A percentile compares a stretch with the other conserved stretches of the same genome.
phyloP scores from a whole-genome alignment of 1,140 invertebrate species.

The Bathynomus jamesi region DNA sequence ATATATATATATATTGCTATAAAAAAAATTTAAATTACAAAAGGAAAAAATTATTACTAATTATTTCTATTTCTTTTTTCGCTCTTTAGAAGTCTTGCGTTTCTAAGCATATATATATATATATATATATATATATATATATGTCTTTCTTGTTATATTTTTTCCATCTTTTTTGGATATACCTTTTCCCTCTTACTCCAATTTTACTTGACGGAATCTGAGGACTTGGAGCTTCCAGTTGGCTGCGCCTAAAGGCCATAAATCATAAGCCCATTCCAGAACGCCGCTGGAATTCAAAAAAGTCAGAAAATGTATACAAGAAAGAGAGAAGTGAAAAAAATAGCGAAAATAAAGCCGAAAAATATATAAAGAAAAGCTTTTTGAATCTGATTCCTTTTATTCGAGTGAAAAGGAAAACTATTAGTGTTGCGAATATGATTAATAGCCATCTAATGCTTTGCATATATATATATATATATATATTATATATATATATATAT shows the following conservation, averaged over 20 bases:
- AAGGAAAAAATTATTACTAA: too few species aligned
- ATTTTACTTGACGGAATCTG: constrained; percentile 34
- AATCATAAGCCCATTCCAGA: constrained; percentile 36
- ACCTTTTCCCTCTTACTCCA: constrained; percentile 10
- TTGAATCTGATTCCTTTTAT: not conserved
- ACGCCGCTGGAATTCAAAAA: constrained; percentile 35
- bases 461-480: constrained; percentile 15
- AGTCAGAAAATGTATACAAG: constrained; percentile 38
- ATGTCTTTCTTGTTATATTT: not conserved
- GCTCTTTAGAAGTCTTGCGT: too few species aligned
- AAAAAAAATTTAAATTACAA: too few species aligned
- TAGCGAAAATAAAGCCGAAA: not conserved
- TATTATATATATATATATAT: constrained; percentile 6
- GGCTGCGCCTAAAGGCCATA: constrained; percentile 32
- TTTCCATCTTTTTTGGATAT: not conserved
- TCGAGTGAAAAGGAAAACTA: not conserved
- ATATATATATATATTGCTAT: too few species aligned
- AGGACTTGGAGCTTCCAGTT: constrained; percentile 30
- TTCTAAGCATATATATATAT: too few species aligned
- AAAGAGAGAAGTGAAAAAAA: constrained; percentile 12
- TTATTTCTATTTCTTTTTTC: too few species aligned
- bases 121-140: not conserved
- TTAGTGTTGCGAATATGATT: not conserved
- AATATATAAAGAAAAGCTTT: not conserved
- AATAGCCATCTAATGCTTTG: not conserved